Evolutionary conservation across 2,888 invertebrate genomes (phyloP), one percentile per base, ranked within the genome.

Genomic region (Zygaena filipendulae): DNA sequence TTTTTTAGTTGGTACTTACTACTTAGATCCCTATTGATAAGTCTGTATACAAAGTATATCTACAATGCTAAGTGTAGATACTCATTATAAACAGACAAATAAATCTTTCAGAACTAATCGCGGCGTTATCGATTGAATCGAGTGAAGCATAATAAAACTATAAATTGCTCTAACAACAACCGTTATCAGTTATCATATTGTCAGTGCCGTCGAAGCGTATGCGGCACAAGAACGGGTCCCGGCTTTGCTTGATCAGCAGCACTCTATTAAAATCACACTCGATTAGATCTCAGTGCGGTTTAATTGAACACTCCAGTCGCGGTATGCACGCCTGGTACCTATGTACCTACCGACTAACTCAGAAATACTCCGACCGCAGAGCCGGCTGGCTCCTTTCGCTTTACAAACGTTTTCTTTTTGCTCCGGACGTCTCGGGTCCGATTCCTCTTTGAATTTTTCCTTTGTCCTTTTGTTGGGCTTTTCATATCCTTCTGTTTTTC

Each of bases 401-500:
- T 42, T 39, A 45, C 43, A 48, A 52, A 47, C 49, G 43, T 59
- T 59, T 57, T 47, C 40, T 54, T 49, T 49, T 49, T 59, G 55
- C 51, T 36, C 35, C 32, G 38, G 42, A 36, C 53, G 47, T 60
- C 47, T 50, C 49, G 47, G 48, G 47, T 58, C 52, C 49, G 47
- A 57, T 60, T 64, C 59, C 52, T 59, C 58, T 67, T 67, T 47
- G 53, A 50, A 49, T 56, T 58, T 55, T 58, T 51, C 50, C 56
- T 66, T 63, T 66, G 59, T 60, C 49, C 54, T 58, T 67, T 64
- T 67, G 61, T 70, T 55, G 47, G 48, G 66, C 47, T 64, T 68
- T 70, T 71, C 66, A 68, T 71, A 69, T 68, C 59, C 60, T 64
- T 60, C 62, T 63, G 62, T 67, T 67, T 69, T 70, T 59, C 64